Percentiles rank a stretch among this genome's conserved stretches.
These are phyloP conservation scores for Heliconius cydno DNA, from an alignment of 2,888 invertebrate species.

Conservation along the genomic window DNA sequence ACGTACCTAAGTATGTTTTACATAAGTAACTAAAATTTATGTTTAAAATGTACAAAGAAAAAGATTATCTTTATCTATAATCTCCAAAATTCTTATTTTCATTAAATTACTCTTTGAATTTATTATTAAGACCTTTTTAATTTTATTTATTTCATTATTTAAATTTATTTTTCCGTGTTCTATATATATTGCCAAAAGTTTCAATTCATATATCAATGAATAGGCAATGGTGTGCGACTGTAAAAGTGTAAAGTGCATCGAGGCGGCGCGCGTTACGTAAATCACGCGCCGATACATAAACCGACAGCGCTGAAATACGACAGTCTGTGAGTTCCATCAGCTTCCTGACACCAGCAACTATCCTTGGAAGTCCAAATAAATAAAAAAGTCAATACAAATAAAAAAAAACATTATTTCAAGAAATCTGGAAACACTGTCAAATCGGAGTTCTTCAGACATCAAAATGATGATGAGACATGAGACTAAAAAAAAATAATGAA, in stretches of 20 bases:
- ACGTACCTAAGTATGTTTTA: too few species aligned
- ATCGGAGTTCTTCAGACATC: background rate
- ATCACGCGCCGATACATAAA: slow-evolving; percentile 72
- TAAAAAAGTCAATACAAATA: background rate
- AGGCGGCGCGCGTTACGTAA: slow-evolving; percentile 77
- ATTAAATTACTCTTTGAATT: too few species aligned
- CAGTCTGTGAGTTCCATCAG: slow-evolving; percentile 41
- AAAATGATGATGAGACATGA: background rate
- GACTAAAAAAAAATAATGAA: background rate
- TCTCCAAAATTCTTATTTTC: too few species aligned
- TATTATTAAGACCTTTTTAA: too few species aligned
- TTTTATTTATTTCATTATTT: too few species aligned
- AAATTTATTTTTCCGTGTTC: background rate
- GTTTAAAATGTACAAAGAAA: too few species aligned
- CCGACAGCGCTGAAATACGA: slow-evolving; percentile 71
- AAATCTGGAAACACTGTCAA: background rate
- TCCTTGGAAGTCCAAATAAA: background rate
- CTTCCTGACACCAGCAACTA: background rate
- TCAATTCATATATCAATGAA: slow-evolving; percentile 78
- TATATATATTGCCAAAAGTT: slow-evolving; percentile 52
- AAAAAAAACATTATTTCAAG: background rate
- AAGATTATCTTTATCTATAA: too few species aligned
- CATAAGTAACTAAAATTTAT: too few species aligned
- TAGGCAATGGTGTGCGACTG: slow-evolving; percentile 74
- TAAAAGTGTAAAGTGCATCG: slow-evolving; percentile 81